A percentile compares a stretch with the other conserved stretches of the same genome.
Conservation (phyloP, 2,113 vertebrate species). For the Lampris incognitus region DNA sequence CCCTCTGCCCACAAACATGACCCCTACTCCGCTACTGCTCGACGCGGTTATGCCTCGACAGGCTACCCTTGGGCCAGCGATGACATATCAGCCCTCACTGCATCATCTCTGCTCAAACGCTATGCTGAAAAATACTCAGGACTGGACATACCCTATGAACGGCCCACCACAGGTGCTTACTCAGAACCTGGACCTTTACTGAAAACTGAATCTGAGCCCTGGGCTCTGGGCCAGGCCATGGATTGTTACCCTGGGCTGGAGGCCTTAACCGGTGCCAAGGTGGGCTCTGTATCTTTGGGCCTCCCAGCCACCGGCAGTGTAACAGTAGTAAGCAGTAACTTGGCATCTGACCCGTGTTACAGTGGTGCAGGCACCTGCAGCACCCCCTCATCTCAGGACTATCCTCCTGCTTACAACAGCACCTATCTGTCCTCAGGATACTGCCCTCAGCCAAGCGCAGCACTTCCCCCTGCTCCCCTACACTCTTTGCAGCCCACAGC, state of each 20-base stretch:
- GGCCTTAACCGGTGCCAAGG: slow-evolving; percentile 84
- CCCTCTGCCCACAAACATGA: slow-evolving; percentile 91
- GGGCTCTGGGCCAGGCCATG: slow-evolving; percentile 83
- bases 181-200: slow-evolving; percentile 86
- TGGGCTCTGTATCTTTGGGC: slow-evolving; percentile 73
- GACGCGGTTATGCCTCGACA: slow-evolving; percentile 84
- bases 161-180: slow-evolving; percentile 69
- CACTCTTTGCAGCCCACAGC: slow-evolving; percentile 77
- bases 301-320: slow-evolving; percentile 84
- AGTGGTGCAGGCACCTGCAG: slow-evolving; percentile 73
- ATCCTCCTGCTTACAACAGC: slow-evolving; percentile 86
- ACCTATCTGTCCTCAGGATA: slow-evolving; percentile 89
- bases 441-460: slow-evolving; percentile 83
- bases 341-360: slow-evolving; percentile 81
- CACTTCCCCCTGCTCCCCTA: slow-evolving; percentile 79
- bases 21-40: slow-evolving; percentile 82
- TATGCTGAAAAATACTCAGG: slow-evolving; percentile 97
- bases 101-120: slow-evolving; percentile 94
- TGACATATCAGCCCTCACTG: slow-evolving; percentile 94
- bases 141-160: slow-evolving; percentile 89
- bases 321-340: slow-evolving; percentile 79
- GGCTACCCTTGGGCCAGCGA: slow-evolving; percentile 96
- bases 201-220: slow-evolving; percentile 88
- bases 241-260: slow-evolving; percentile 88
- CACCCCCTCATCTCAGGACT: slow-evolving; percentile 85